phyloP scores from a whole-genome alignment of 2,888 invertebrate species.

The Perizoma affinitatum region DNA sequence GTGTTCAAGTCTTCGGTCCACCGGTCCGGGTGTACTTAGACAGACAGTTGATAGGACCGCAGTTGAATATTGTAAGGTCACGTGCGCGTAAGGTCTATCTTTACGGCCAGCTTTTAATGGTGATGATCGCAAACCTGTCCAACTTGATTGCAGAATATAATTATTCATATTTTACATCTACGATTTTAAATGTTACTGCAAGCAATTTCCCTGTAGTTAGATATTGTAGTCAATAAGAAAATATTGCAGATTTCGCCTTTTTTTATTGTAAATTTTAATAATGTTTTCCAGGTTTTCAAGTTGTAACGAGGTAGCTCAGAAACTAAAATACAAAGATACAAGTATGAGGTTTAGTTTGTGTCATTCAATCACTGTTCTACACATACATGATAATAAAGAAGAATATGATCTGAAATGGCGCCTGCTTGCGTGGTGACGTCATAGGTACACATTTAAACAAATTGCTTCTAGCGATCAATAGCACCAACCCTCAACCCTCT shows the following conservation, averaged over 20 bases:
- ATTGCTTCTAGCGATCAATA: constrained; percentile 20
- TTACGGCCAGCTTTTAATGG: neutral
- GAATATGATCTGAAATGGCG: too few species aligned
- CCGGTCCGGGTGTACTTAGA: too few species aligned
- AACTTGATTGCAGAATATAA: neutral
- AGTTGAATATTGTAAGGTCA: too few species aligned
- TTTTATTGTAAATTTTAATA: too few species aligned
- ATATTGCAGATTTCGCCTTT: neutral
- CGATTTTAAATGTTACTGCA: constrained; percentile 7
- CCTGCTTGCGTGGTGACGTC: constrained; percentile 12
- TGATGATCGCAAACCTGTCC: constrained; percentile 11
- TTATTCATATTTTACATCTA: neutral
- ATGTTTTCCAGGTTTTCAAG: too few species aligned
- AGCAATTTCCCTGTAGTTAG: constrained; percentile 12
- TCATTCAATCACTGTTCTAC: too few species aligned
- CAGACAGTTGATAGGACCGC: too few species aligned
- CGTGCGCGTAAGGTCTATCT: neutral
- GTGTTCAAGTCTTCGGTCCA: too few species aligned
- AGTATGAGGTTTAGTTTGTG: too few species aligned
- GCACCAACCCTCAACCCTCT: constrained; percentile 7
- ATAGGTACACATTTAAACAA: constrained; percentile 16
- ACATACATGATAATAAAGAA: too few species aligned
- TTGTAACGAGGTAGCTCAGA: too few species aligned
- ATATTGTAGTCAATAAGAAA: constrained; percentile 2
- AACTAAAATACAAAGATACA: too few species aligned